Percentiles rank a stretch among this genome's conserved stretches.
These are phyloP conservation scores for Eledone cirrhosa DNA, from an alignment of 2,888 invertebrate species.

Conservation along the genomic window DNA sequence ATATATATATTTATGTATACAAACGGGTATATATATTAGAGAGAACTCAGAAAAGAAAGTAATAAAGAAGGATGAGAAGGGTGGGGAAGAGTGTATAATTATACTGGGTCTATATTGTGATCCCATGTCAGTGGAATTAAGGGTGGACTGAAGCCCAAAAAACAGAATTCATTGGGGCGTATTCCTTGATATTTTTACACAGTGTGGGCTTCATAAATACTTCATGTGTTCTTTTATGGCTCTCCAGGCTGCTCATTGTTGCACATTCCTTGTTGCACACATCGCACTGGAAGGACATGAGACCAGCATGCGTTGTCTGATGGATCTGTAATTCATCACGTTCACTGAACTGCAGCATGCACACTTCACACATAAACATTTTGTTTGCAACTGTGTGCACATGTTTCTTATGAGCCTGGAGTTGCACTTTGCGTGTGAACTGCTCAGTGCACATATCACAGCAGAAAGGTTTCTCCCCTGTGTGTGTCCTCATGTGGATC, in stretches of 20 bases:
- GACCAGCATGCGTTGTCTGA: neutral
- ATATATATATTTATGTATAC: too few relatives aligned
- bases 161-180: too few relatives aligned
- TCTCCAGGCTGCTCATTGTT: neutral
- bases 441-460: constrained; percentile 21
- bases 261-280: constrained; percentile 18
- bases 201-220: neutral
- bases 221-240: neutral
- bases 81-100: too few relatives aligned
- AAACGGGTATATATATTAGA: too few relatives aligned
- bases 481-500: constrained; percentile 18
- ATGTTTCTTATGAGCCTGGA: neutral
- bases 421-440: neutral
- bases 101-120: too few relatives aligned
- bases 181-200: too few relatives aligned
- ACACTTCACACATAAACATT: neutral
- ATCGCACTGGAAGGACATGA: constrained; percentile 7
- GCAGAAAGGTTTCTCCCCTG: neutral
- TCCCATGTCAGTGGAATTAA: too few relatives aligned
- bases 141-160: too few relatives aligned
- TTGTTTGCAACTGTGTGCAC: neutral
- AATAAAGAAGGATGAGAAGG: too few relatives aligned
- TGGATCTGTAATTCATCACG: constrained; percentile 1
- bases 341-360: neutral
- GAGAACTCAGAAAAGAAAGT: too few relatives aligned